Conservation (phyloP, 2,797 vertebrate genomes). For the Galaxias olidus region DNA sequence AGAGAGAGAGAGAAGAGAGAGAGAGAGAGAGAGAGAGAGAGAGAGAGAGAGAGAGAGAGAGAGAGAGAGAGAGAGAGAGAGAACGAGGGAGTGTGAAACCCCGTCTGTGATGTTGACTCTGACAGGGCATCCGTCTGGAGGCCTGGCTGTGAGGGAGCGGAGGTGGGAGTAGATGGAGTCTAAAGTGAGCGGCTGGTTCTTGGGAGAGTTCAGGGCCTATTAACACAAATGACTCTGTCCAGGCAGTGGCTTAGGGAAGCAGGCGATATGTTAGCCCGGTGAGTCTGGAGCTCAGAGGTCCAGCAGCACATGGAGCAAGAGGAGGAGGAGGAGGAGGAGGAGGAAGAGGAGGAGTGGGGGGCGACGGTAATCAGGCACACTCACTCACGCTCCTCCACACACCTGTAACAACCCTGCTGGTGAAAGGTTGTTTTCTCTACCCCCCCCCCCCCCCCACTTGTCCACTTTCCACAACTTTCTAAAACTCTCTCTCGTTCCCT, state of each 20-base stretch:
- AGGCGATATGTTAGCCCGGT: slow-evolving; percentile 50
- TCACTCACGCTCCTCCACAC: slow-evolving; percentile 16
- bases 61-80: background rate
- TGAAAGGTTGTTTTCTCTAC: slow-evolving; percentile 23
- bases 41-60: background rate
- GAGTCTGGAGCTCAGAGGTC: slow-evolving; percentile 23
- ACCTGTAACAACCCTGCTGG: slow-evolving; percentile 39
- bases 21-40: background rate
- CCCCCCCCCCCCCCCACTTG: background rate
- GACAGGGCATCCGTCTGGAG: background rate
- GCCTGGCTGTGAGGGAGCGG: background rate
- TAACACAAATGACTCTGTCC: slow-evolving; percentile 23
- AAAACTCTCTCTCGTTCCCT: background rate
- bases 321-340: slow-evolving; percentile 4
- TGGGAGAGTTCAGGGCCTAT: background rate
- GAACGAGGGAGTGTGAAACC: background rate
- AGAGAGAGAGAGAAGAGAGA: background rate
- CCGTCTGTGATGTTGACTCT: background rate
- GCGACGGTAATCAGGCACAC: slow-evolving; percentile 22
- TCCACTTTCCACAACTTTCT: no score
- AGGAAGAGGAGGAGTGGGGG: background rate
- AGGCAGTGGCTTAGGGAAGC: slow-evolving; percentile 34
- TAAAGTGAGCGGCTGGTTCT: slow-evolving; percentile 2
- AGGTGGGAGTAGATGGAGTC: slow-evolving; percentile 4
- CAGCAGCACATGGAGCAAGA: background rate